phyloP scores from a whole-genome alignment of 2,113 vertebrate species.

The Naja naja region DNA sequence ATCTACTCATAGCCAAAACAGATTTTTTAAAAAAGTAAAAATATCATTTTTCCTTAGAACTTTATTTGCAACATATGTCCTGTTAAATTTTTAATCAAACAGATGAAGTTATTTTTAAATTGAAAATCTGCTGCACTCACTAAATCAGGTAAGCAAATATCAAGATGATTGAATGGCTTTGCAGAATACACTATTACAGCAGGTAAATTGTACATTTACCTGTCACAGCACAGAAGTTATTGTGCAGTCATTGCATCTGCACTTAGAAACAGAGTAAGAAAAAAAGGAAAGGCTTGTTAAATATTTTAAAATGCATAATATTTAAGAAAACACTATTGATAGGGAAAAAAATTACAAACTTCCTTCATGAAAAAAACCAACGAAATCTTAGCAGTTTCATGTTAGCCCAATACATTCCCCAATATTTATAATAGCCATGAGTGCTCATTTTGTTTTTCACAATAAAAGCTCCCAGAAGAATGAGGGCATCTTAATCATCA shows the following conservation, averaged over 20 bases:
- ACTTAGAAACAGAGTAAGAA: conserved; percentile 64
- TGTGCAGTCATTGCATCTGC: conserved; percentile 65
- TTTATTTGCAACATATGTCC: conserved; percentile 81
- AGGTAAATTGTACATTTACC: conserved; percentile 74
- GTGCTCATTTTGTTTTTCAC: conserved; percentile 12
- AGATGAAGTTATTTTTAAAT: conserved; percentile 84
- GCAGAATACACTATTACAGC: conserved; percentile 62
- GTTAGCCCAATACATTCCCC: background rate
- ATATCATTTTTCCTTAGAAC: conserved; percentile 78
- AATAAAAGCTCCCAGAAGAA: background rate
- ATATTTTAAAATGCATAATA: conserved; percentile 65
- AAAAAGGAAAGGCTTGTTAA: conserved; percentile 68
- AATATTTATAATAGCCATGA: conserved; percentile 25
- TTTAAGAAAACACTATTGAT: conserved; percentile 64
- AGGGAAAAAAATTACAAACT: conserved; percentile 44
- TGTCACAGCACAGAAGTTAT: conserved; percentile 70
- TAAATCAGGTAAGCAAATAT: conserved; percentile 75
- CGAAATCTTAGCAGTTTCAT: conserved; percentile 46
- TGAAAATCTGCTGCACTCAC: conserved; percentile 81
- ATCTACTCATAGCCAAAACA: conserved; percentile 77
- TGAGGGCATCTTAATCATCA: background rate
- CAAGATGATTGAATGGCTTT: conserved; percentile 65
- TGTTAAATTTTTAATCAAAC: conserved; percentile 83
- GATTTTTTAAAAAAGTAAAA: conserved; percentile 70
- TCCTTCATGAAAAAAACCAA: conserved; percentile 43